Conservation (phyloP, 2,888 invertebrate species). For the Beris morrisii region DNA sequence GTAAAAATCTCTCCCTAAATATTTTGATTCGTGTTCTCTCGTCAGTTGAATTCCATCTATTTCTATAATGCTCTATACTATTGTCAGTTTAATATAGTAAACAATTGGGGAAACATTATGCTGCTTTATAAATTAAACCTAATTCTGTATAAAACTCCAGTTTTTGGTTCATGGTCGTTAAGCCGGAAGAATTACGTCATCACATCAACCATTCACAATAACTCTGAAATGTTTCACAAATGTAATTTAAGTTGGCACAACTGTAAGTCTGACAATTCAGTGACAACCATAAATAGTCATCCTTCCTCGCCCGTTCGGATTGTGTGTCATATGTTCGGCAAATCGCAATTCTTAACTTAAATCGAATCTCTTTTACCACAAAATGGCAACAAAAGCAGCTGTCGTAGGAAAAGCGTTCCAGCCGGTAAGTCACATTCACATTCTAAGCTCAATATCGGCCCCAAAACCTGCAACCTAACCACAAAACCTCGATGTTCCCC, state of each 20-base stretch:
- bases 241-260: background rate
- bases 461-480: conserved; percentile 30
- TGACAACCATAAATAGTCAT: conserved; percentile 11
- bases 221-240: no score
- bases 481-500: background rate
- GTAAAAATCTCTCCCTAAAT: no score
- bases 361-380: background rate
- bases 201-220: no score
- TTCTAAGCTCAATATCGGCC: background rate
- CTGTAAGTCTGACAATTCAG: conserved; percentile 5
- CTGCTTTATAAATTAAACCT: background rate
- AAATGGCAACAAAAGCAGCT: conserved; percentile 54
- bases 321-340: conserved; percentile 1
- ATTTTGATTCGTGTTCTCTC: no score
- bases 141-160: background rate
- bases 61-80: no score
- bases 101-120: no score
- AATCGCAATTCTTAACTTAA: background rate
- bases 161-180: no score
- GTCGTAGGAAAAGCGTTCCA: conserved; percentile 68
- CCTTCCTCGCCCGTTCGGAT: background rate
- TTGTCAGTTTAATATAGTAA: no score
- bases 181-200: no score
- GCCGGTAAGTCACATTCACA: conserved; percentile 60
- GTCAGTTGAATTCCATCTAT: no score